phyloP scores from a whole-genome alignment of 2,113 vertebrate species.

The Setophaga coronata region DNA sequence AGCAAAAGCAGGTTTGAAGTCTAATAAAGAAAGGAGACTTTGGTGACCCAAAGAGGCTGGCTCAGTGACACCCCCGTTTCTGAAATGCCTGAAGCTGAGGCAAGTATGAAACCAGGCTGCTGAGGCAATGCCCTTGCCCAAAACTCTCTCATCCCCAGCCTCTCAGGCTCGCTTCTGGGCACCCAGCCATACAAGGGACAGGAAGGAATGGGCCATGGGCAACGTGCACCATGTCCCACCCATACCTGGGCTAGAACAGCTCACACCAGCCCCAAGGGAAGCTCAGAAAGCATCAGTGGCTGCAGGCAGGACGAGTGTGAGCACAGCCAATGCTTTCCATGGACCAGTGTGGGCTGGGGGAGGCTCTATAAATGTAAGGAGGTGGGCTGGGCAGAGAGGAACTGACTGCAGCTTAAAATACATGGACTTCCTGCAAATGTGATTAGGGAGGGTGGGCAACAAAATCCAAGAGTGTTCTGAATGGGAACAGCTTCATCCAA shows the following conservation, averaged over 20 bases:
- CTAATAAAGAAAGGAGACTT: neutral
- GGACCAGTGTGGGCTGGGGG: neutral
- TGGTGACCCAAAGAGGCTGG: neutral
- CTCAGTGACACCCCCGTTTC: neutral
- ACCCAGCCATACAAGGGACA: neutral
- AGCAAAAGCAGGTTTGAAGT: neutral
- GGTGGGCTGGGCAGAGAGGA: conserved; percentile 41
- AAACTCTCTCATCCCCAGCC: neutral
- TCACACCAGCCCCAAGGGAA: neutral
- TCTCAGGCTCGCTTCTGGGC: neutral
- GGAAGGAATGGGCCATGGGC: neutral
- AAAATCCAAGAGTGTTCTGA: neutral
- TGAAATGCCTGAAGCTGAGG: neutral
- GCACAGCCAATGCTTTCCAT: conserved; percentile 4
- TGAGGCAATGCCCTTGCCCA: neutral
- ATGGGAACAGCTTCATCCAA: neutral
- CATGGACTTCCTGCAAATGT: conserved; percentile 32
- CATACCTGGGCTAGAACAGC: rapidly evolving
- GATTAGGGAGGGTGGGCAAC: neutral
- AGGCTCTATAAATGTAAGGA: conserved; percentile 52
- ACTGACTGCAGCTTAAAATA: conserved; percentile 32
- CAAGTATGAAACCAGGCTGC: neutral
- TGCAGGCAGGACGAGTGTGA: neutral
- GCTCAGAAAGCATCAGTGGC: neutral
- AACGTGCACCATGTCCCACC: neutral